Evolutionary conservation across 2,888 invertebrate genomes (phyloP).

Genomic region (Oscheius sp.): DNA sequence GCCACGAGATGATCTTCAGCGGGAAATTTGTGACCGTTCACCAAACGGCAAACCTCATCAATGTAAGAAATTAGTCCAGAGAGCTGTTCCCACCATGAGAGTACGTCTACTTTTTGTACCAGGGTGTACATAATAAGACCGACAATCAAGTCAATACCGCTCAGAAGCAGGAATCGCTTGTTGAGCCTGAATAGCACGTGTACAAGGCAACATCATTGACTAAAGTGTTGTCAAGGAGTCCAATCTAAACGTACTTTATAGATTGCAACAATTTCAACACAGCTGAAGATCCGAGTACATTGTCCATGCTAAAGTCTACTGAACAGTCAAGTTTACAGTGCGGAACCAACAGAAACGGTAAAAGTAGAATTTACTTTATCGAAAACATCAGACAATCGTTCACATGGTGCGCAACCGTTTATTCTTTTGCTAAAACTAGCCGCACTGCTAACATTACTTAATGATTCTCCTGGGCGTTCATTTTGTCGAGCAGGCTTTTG

Average conservation of each 20-base stretch:
- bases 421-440: slow-evolving; percentile 35
- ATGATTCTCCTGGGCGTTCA: slow-evolving; percentile 73
- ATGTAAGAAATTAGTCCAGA: slow-evolving; percentile 17
- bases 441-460: slow-evolving; percentile 34
- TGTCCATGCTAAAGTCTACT: background rate
- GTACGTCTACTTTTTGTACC: background rate
- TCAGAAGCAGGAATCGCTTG: background rate
- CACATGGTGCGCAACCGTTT: slow-evolving; percentile 32
- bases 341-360: background rate
- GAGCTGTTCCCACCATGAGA: slow-evolving; percentile 1
- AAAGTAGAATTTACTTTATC: slow-evolving; percentile 23
- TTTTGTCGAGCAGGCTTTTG: slow-evolving; percentile 85
- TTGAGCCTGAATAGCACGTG: background rate
- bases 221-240: no score
- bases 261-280: background rate
- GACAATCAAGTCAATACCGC: slow-evolving; percentile 18
- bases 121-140: slow-evolving; percentile 29
- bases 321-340: background rate
- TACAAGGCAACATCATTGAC: background rate
- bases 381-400: slow-evolving; percentile 3
- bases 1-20: slow-evolving; percentile 63
- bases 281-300: background rate
- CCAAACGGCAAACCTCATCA: slow-evolving; percentile 4
- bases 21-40: background rate
- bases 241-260: background rate